phyloP scores from a whole-genome alignment of 1,140 invertebrate genomes.

The Bombus waltoni region DNA sequence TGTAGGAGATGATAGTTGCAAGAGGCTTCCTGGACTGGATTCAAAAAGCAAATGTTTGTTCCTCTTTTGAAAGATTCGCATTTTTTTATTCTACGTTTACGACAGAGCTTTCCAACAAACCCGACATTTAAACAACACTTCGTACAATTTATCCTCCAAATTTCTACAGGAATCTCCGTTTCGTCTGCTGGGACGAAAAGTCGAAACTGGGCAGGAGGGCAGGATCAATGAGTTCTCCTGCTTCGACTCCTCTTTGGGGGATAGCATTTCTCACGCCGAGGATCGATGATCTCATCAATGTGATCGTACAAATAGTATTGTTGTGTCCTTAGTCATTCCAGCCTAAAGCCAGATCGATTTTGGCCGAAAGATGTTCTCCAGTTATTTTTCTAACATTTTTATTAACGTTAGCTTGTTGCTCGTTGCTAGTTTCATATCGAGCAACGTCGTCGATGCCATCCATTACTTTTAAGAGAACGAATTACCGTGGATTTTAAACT shows the following conservation, averaged over 20 bases:
- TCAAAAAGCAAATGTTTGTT: too few relatives aligned
- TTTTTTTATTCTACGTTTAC: too few relatives aligned
- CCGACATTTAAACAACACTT: background rate
- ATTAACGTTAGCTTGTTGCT: constrained; percentile 11
- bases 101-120: too few relatives aligned
- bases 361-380: background rate
- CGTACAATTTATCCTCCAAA: background rate
- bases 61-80: too few relatives aligned
- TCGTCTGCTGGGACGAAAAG: constrained; percentile 62
- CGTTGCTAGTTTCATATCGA: background rate
- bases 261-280: background rate
- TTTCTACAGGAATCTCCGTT: constrained; percentile 73
- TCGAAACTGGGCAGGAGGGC: constrained; percentile 13
- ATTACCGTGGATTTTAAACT: background rate
- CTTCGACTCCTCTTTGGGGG: constrained; percentile 68
- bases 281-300: constrained; percentile 36
- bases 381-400: constrained; percentile 1
- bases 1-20: background rate
- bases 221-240: constrained; percentile 55
- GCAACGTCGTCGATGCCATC: constrained; percentile 35
- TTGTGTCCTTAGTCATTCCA: background rate
- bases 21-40: background rate
- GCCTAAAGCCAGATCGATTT: background rate
- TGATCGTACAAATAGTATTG: background rate
- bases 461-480: constrained; percentile 23